Conservation (phyloP, 2,888 invertebrate genomes). For the Yponomeuta sedellus region DNA sequence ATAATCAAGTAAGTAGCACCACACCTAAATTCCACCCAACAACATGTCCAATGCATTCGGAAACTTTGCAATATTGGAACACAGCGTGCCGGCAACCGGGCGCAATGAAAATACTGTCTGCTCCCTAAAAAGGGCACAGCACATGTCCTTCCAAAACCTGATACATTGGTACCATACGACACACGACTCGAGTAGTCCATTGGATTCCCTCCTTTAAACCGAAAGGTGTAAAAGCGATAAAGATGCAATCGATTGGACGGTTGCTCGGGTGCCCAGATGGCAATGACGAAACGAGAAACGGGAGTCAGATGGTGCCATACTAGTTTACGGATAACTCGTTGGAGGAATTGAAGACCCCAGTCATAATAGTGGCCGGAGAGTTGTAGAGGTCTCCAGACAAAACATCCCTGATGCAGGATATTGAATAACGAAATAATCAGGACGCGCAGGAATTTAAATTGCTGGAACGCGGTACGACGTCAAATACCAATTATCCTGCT, state of each 20-base stretch:
- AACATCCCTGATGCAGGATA: not conserved
- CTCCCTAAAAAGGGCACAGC: constrained; percentile 45
- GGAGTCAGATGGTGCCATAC: not conserved
- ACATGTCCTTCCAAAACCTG: constrained; percentile 40
- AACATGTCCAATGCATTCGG: not conserved
- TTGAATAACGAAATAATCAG: constrained; percentile 1
- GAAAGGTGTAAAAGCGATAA: not conserved
- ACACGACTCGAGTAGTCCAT: not conserved
- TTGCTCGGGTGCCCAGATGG: not conserved
- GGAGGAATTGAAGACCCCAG: not conserved
- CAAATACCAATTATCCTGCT: not conserved
- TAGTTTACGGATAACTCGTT: not conserved
- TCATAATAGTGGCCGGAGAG: not conserved
- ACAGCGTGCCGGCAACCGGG: not conserved
- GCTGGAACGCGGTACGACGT: not conserved
- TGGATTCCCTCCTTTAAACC: not conserved
- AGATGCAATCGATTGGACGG: not conserved
- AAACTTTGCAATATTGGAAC: constrained; percentile 7
- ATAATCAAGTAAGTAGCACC: not conserved
- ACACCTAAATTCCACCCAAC: not conserved
- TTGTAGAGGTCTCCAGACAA: not conserved
- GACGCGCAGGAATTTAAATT: not conserved
- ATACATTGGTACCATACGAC: constrained; percentile 2
- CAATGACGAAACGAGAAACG: not conserved
- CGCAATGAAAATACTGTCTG: constrained; percentile 22